Base-by-base conservation (phyloP, 2,888 invertebrate species). In the Drosophila kanekoi region DNA sequence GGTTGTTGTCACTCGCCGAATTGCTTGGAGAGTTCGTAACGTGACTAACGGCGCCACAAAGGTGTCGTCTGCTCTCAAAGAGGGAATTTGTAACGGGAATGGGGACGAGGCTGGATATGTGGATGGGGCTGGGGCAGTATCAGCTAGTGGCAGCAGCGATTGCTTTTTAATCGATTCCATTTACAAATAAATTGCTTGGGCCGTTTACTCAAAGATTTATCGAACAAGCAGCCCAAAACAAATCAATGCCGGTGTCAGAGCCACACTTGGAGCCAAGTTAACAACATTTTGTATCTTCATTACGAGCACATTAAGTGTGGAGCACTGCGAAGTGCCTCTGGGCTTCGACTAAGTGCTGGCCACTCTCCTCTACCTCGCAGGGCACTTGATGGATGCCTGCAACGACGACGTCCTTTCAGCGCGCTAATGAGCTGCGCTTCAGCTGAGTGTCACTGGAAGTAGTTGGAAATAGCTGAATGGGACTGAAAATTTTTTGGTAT, bases 91-190 rank as follows among this genome's bases (percentile, higher is more conserved):
- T 14, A 8, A 1, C 2, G 8, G 8, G 38, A 4, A 13, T 1
- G 16, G n/a, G 18, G 35, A 18, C 8, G 33, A 18, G 49, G 47
- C 16, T 28, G 2, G 28, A 28, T 8, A 28, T 28, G 28, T 52
- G 52, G 14, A 38, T 28, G 14, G 9, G 38, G 11, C 13, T 18
- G 44, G 45, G 37, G 28, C 5, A 41, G 13, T 48, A 32, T 11
- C 44, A 52, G 64, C 38, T 61, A 66, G 44, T 81, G 75, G 75
- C 75, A 72, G 77, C 80, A 90, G 81, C 87, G 90, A 91, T 91
- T 92, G 92, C 91, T 91, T 92, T 91, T 91, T 91, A 91, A 91
- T 91, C 91, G 91, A 91, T 91, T 92, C 91, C 91, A 92, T 91
- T 91, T 92, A 89, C 87, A 90, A 91, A 92, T 92, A 92, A 92